phyloP scores from a whole-genome alignment of 2,888 invertebrate species.

The Sarcophaga subvicina region DNA sequence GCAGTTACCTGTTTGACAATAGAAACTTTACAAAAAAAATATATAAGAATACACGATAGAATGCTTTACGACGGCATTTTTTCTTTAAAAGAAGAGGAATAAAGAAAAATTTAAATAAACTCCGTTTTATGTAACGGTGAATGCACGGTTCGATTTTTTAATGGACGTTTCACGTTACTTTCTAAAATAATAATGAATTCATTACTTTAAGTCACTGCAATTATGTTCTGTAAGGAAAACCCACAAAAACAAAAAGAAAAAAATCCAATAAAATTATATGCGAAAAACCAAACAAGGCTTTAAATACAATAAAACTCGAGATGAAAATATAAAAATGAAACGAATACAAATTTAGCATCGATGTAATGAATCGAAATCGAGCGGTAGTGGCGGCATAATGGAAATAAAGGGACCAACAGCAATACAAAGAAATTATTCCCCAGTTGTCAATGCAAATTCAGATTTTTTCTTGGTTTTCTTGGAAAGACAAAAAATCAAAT shows the following conservation, averaged over 20 bases:
- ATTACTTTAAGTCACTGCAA: constrained; percentile 17
- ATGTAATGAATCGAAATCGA: not conserved
- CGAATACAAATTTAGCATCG: constrained; percentile 15
- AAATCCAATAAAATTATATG: constrained; percentile 7
- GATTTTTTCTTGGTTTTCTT: not conserved
- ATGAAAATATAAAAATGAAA: constrained; percentile 12
- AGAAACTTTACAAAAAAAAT: too few relatives aligned
- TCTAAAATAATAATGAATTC: not conserved
- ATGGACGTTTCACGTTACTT: too few relatives aligned
- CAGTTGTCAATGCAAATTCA: constrained; percentile 68
- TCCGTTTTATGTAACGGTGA: too few relatives aligned
- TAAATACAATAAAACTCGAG: constrained; percentile 5
- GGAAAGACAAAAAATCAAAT: constrained; percentile 28
- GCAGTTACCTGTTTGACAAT: too few relatives aligned
- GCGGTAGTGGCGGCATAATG: constrained; percentile 29
- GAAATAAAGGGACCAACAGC: constrained; percentile 29
- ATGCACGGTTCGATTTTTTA: too few relatives aligned
- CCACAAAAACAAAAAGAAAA: not conserved
- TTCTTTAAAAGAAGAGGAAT: too few relatives aligned
- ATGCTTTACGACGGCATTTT: too few relatives aligned
- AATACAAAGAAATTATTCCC: constrained; percentile 63
- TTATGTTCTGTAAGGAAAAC: not conserved
- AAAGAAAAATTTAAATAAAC: too few relatives aligned
- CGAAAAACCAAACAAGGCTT: constrained; percentile 32
- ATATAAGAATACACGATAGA: too few relatives aligned